A percentile compares a stretch with the other conserved stretches of the same genome.
Evolutionary conservation across 2,888 invertebrate genomes (phyloP).

Genomic region (Tethea ocularis): DNA sequence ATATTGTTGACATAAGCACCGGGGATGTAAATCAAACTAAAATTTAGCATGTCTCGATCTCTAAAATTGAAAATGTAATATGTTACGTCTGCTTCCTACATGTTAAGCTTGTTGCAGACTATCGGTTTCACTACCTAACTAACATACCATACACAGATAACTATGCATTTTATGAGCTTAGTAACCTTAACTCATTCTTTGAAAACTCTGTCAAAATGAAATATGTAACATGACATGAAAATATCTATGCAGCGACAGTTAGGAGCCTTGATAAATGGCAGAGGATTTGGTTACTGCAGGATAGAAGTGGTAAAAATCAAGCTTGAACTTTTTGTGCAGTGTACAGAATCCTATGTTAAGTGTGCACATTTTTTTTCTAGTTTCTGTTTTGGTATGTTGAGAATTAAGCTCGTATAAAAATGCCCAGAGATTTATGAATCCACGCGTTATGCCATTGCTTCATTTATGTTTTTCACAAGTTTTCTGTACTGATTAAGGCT

Average conservation of each 20-base stretch:
- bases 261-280: neutral
- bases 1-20: conserved; percentile 28
- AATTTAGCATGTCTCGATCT: conserved; percentile 52
- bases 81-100: conserved; percentile 34
- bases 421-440: too few species aligned
- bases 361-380: neutral
- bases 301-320: neutral
- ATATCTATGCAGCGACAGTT: neutral
- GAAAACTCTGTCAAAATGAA: neutral
- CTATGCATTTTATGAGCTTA: neutral
- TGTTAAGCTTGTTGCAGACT: conserved; percentile 28
- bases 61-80: conserved; percentile 61
- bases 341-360: neutral
- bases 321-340: neutral
- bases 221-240: conserved; percentile 1
- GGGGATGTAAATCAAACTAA: conserved; percentile 52
- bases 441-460: too few species aligned
- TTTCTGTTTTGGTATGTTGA: neutral
- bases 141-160: too few species aligned
- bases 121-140: too few species aligned
- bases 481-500: too few species aligned
- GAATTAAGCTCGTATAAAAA: neutral
- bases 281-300: neutral
- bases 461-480: too few species aligned
- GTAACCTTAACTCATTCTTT: neutral